Conservation (phyloP, 1,140 invertebrate species). For the Drosophila persimilis region DNA sequence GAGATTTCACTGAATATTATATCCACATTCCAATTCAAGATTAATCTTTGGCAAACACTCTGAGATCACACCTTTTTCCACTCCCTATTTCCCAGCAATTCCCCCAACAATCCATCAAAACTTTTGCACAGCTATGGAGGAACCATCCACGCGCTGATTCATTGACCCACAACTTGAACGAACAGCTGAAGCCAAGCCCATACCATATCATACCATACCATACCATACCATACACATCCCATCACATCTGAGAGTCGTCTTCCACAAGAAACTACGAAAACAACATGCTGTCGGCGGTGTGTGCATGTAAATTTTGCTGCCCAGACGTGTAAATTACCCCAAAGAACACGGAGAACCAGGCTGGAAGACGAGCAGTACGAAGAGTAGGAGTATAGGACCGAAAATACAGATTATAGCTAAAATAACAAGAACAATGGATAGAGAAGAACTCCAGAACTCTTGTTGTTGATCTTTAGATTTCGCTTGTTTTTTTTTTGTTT, state of each 20-base stretch:
- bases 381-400: conserved; percentile 28
- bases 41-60: conserved; percentile 4
- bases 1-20: too few species aligned
- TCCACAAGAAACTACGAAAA: conserved; percentile 31
- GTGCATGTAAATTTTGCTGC: conserved; percentile 63
- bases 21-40: conserved; percentile 15
- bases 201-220: conserved; percentile 4
- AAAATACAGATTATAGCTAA: conserved; percentile 69
- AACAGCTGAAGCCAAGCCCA: conserved; percentile 48
- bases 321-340: conserved; percentile 70
- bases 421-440: conserved; percentile 57
- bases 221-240: conserved; percentile 1
- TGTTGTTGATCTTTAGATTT: conserved; percentile 45
- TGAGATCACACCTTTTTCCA: conserved; percentile 28
- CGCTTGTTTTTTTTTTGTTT: conserved; percentile 43
- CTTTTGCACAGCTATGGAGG: conserved; percentile 70
- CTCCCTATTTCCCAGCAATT: conserved; percentile 30
- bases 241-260: conserved; percentile 10
- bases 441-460: conserved; percentile 29
- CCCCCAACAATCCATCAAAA: conserved; percentile 33
- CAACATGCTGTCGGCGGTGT: conserved; percentile 31
- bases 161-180: conserved; percentile 65
- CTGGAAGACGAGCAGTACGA: conserved; percentile 15
- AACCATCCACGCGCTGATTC: conserved; percentile 61
- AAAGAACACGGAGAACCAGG: conserved; percentile 46